Evolutionary conservation across 2,797 vertebrate genomes (phyloP).

Genomic region (Loris lydekkerianus): DNA sequence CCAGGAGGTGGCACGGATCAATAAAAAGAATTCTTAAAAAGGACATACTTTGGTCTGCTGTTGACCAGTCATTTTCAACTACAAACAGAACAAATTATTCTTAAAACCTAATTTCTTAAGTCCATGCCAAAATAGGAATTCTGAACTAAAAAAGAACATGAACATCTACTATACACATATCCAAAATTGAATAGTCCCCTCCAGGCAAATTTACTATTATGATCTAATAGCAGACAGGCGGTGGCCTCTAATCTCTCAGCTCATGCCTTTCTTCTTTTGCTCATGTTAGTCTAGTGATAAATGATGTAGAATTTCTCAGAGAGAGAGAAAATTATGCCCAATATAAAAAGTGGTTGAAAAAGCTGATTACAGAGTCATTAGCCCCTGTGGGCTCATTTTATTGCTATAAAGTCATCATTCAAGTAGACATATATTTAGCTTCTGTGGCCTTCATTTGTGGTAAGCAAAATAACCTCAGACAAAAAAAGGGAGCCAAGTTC

Average conservation of each 20-base stretch:
- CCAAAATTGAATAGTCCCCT: slow-evolving; percentile 21
- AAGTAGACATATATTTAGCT: slow-evolving; percentile 83
- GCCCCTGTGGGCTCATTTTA: slow-evolving; percentile 84
- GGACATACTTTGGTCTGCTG: neutral
- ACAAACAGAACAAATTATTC: neutral
- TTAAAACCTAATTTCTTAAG: slow-evolving; percentile 47
- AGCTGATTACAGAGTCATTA: slow-evolving; percentile 85
- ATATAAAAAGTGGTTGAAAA: slow-evolving; percentile 85
- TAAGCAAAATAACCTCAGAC: slow-evolving; percentile 81
- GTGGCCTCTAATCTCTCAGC: slow-evolving; percentile 74
- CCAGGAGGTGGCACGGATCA: neutral
- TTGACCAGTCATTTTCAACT: slow-evolving; percentile 20
- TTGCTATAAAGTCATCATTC: slow-evolving; percentile 84
- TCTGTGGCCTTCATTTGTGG: slow-evolving; percentile 82
- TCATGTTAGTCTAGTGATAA: slow-evolving; percentile 84
- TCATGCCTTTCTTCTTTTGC: slow-evolving; percentile 70
- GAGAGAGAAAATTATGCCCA: slow-evolving; percentile 83
- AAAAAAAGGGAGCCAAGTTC: slow-evolving; percentile 60
- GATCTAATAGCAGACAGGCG: slow-evolving; percentile 64
- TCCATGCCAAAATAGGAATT: slow-evolving; percentile 4
- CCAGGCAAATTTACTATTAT: slow-evolving; percentile 44
- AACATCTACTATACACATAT: neutral
- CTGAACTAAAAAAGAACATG: neutral
- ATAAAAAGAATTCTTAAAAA: neutral
- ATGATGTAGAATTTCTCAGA: slow-evolving; percentile 84